These are phyloP conservation scores for Phylloscopus trochilus DNA, from an alignment of 2,113 vertebrate genomes.

Conservation along the genomic window DNA sequence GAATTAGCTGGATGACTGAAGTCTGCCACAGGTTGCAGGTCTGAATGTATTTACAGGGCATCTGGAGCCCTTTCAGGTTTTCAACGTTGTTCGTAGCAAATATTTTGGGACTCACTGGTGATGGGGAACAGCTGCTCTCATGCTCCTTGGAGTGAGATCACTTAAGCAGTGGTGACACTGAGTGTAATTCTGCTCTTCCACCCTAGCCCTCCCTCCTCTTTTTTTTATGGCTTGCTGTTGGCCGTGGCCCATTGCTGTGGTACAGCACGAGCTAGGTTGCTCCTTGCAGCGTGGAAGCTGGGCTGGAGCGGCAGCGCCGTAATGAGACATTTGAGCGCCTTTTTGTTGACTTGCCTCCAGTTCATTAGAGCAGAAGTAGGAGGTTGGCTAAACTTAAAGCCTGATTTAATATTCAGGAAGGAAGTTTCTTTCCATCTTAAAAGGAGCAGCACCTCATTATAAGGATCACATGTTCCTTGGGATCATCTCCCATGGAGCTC, in stretches of 20 bases:
- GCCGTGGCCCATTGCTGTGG: not conserved
- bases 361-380: constrained; percentile 28
- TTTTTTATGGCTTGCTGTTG: not conserved
- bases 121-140: constrained; percentile 4
- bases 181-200: not conserved
- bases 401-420: constrained; percentile 43
- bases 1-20: not conserved
- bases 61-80: not conserved
- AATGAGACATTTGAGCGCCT: not conserved
- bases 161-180: not conserved
- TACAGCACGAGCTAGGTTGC: not conserved
- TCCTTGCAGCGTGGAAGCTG: not conserved
- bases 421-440: constrained; percentile 43
- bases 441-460: not conserved
- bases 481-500: not conserved
- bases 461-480: not conserved
- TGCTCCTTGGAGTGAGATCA: not conserved
- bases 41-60: not conserved
- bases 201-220: not conserved
- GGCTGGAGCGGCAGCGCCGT: not conserved
- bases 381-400: constrained; percentile 36
- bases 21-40: not conserved
- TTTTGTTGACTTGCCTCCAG: constrained; percentile 34
- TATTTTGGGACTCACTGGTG: not conserved
- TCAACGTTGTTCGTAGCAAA: not conserved